These are phyloP conservation scores for Zoroaster sp. DNA, from an alignment of 53 echinoderm and acorn worm genomes.

Conservation along the genomic window DNA sequence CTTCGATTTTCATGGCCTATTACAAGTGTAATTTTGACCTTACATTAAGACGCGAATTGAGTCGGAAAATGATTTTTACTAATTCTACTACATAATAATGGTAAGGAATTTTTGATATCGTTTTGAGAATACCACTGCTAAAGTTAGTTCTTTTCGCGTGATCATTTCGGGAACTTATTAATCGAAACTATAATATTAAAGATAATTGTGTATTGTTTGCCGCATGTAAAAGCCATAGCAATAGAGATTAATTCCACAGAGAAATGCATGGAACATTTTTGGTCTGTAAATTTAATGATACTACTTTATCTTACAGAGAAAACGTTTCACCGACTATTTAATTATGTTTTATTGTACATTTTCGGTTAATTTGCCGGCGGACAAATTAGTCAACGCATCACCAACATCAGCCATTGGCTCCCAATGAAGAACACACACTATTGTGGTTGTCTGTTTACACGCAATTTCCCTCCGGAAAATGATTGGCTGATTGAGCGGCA, in stretches of 20 bases:
- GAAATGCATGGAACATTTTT: not conserved
- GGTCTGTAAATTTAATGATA: not conserved
- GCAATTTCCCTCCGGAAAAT: constrained; percentile 18
- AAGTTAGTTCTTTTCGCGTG: no score
- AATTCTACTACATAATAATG: no score
- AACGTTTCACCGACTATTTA: not conserved
- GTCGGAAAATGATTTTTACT: no score
- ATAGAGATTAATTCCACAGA: not conserved
- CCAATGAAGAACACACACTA: not conserved
- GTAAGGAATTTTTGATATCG: no score
- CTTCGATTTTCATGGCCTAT: no score
- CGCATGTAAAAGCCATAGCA: not conserved
- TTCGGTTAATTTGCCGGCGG: not conserved
- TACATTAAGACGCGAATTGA: no score
- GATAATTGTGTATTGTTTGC: not conserved
- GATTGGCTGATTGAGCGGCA: constrained; percentile 14
- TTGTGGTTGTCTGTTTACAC: constrained; percentile 9
- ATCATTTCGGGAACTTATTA: no score
- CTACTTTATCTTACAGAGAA: not conserved
- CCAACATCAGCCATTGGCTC: not conserved
- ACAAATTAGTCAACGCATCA: not conserved
- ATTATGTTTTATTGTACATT: not conserved
- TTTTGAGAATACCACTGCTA: no score
- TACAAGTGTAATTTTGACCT: no score
- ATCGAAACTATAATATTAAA: no score